These are phyloP conservation scores for Druon quercuslanigerum DNA, from an alignment of 1,140 invertebrate genomes.

Conservation along the genomic window DNA sequence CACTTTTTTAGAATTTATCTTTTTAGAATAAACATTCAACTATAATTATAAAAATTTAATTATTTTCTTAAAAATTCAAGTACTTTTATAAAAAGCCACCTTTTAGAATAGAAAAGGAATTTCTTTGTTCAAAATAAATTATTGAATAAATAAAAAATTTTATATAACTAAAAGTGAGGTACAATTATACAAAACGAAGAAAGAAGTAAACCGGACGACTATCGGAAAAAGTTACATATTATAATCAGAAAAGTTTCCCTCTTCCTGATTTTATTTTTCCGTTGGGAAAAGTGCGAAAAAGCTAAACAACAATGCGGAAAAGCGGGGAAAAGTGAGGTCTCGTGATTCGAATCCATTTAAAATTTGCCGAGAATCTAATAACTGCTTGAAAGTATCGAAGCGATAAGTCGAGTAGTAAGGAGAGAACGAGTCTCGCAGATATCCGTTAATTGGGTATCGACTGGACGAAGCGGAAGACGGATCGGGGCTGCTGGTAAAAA, in stretches of 20 bases:
- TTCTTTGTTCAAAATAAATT: too few species aligned
- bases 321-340: slow-evolving; percentile 4
- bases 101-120: too few species aligned
- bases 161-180: too few species aligned
- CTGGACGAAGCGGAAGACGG: slow-evolving; percentile 15
- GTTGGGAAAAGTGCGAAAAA: background rate
- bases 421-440: slow-evolving; percentile 33
- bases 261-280: background rate
- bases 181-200: background rate
- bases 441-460: slow-evolving; percentile 51
- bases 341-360: background rate
- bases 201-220: background rate
- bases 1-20: too few species aligned
- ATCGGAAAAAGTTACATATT: too few species aligned
- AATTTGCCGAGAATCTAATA: slow-evolving; percentile 23
- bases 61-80: too few species aligned
- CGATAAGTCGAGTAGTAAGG: slow-evolving; percentile 34
- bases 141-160: too few species aligned
- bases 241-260: background rate
- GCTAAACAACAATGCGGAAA: slow-evolving; percentile 32
- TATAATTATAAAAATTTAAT: too few species aligned
- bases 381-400: slow-evolving; percentile 25
- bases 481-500: slow-evolving; percentile 38
- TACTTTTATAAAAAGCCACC: too few species aligned
- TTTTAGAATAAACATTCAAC: too few species aligned